phyloP scores from a whole-genome alignment of 2,888 invertebrate genomes.

The Xestia xanthographa region DNA sequence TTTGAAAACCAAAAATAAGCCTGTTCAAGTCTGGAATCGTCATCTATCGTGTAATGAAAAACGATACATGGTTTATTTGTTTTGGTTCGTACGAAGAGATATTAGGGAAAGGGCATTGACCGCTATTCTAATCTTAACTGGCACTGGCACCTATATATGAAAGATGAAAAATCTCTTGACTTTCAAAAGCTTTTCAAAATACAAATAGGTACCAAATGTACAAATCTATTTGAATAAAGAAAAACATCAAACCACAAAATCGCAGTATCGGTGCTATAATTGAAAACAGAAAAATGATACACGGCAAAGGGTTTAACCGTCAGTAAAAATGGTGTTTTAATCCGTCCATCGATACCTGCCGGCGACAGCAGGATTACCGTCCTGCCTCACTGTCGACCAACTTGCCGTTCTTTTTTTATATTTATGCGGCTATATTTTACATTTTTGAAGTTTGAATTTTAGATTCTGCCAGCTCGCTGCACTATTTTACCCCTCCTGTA shows the following conservation, averaged over 20 bases:
- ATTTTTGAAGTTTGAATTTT: constrained; percentile 66
- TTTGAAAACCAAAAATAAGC: too few species aligned
- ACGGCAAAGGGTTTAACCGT: constrained; percentile 80
- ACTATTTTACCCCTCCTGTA: constrained; percentile 47
- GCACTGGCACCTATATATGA: too few species aligned
- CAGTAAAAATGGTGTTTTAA: constrained; percentile 88
- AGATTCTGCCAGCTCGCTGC: constrained; percentile 39
- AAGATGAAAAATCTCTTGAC: background rate
- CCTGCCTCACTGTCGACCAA: constrained; percentile 77
- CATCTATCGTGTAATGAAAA: too few species aligned
- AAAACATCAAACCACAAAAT: constrained; percentile 63
- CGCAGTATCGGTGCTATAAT: constrained; percentile 74
- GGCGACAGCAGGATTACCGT: constrained; percentile 85
- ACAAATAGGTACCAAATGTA: background rate
- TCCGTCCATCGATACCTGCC: constrained; percentile 87
- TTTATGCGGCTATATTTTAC: constrained; percentile 69
- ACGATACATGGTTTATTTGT: too few species aligned
- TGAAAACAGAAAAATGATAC: constrained; percentile 82
- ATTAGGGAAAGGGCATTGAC: too few species aligned
- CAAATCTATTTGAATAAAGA: constrained; percentile 20
- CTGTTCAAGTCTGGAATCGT: too few species aligned
- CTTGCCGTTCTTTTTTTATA: constrained; percentile 73
- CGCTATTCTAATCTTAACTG: too few species aligned
- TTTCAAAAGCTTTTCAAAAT: background rate
- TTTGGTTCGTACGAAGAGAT: too few species aligned